A percentile compares a stretch with the other conserved stretches of the same genome.
Evolutionary conservation across 1,140 invertebrate species (phyloP).

Genomic region (Venturia canescens): DNA sequence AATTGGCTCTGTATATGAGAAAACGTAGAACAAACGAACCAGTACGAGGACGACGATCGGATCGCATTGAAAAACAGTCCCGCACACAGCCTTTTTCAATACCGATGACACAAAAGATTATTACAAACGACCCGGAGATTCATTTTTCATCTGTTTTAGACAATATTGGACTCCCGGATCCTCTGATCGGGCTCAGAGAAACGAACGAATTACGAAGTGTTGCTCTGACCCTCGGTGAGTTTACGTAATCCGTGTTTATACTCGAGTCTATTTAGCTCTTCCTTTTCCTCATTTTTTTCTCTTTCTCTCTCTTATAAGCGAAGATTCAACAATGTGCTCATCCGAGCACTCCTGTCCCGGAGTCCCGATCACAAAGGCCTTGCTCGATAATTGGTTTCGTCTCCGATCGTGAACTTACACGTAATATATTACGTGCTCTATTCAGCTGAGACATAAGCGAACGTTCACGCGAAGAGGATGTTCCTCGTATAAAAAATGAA

Average conservation of each 20-base stretch:
- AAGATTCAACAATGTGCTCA: background rate
- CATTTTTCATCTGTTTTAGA: too few species aligned
- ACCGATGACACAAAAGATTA: too few species aligned
- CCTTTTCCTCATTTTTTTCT: background rate
- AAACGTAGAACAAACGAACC: background rate
- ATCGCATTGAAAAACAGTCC: too few species aligned
- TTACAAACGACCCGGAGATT: too few species aligned
- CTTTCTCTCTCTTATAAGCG: background rate
- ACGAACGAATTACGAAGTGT: background rate
- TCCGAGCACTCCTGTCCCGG: background rate
- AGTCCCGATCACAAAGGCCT: background rate
- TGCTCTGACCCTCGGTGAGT: background rate
- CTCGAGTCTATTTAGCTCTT: background rate
- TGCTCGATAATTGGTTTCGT: background rate
- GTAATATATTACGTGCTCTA: background rate
- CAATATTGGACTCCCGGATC: background rate
- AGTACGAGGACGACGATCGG: too few species aligned
- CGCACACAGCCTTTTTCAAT: too few species aligned
- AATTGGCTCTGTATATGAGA: background rate
- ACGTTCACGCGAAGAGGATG: background rate
- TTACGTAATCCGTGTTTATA: slow-evolving; percentile 2
- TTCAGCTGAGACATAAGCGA: background rate
- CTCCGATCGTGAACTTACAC: background rate
- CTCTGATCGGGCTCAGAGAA: background rate
- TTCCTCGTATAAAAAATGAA: too few species aligned